Percentiles rank a stretch among this genome's conserved stretches.
Evolutionary conservation across 2,888 invertebrate species (phyloP).

Genomic region (Deilephila porcellus): DNA sequence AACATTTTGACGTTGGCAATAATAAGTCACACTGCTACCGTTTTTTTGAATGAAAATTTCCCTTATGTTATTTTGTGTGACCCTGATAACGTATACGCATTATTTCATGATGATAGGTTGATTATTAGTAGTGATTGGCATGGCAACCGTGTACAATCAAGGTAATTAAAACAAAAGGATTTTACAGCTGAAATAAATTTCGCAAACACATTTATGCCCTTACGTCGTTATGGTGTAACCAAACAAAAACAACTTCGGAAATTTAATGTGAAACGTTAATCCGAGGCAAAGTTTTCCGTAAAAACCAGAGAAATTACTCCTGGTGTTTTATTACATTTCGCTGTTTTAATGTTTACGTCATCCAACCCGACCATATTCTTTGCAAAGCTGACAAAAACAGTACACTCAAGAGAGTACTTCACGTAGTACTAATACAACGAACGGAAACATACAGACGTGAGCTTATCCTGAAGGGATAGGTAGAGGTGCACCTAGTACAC

Average conservation of each 20-base stretch:
- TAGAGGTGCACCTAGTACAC: too few species aligned
- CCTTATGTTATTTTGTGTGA: too few species aligned
- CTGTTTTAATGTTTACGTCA: slow-evolving; percentile 1
- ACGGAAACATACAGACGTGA: background rate
- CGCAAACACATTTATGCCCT: too few species aligned
- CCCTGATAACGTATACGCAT: too few species aligned
- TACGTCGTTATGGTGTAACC: background rate
- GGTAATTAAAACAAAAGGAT: too few species aligned
- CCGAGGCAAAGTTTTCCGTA: background rate
- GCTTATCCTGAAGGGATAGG: background rate
- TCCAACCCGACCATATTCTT: background rate
- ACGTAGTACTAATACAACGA: background rate
- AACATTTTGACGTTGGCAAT: too few species aligned
- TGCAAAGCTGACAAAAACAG: background rate
- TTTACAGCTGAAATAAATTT: too few species aligned
- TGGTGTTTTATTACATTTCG: slow-evolving; percentile 3
- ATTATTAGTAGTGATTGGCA: too few species aligned
- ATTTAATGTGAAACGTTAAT: background rate
- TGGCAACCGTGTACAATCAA: too few species aligned
- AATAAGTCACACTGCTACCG: too few species aligned
- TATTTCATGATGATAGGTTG: too few species aligned
- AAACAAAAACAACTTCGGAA: background rate
- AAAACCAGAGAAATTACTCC: background rate
- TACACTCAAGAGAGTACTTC: background rate
- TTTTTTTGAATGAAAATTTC: too few species aligned